Evolutionary conservation across 2,888 invertebrate genomes (phyloP).

Genomic region (Acheta domesticus): DNA sequence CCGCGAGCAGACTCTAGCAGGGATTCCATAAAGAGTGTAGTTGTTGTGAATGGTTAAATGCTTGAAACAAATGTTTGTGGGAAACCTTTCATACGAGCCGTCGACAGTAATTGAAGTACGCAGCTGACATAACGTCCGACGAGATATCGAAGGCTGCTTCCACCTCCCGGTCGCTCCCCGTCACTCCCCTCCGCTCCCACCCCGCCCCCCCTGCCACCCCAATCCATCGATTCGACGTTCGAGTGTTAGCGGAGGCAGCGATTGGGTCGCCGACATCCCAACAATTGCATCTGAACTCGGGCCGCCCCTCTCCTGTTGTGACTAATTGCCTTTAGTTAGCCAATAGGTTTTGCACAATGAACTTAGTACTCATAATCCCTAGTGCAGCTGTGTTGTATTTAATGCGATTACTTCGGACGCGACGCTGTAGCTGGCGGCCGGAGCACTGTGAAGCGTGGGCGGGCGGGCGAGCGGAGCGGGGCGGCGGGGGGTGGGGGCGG

Average conservation of each 20-base stretch:
- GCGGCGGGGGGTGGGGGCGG: background rate
- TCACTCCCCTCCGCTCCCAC: background rate
- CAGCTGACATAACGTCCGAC: constrained; percentile 1
- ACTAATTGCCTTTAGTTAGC: constrained; percentile 18
- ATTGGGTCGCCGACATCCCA: constrained; percentile 1
- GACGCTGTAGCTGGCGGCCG: background rate
- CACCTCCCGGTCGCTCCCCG: background rate
- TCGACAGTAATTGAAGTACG: background rate
- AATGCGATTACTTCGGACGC: background rate
- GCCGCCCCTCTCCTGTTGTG: background rate
- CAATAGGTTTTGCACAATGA: constrained; percentile 18
- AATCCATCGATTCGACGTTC: background rate
- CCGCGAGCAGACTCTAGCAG: too few relatives aligned
- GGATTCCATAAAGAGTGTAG: background rate
- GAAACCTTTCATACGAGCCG: background rate
- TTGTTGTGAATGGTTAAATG: background rate
- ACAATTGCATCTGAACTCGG: constrained; percentile 18
- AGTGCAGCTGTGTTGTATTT: background rate
- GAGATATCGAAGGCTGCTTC: background rate
- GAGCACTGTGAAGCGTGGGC: background rate
- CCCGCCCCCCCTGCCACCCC: background rate
- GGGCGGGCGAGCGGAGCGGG: background rate
- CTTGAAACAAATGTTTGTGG: background rate
- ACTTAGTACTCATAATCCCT: constrained; percentile 18
- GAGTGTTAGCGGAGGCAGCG: background rate